These are phyloP conservation scores for Microdon myrmicae DNA, from an alignment of 2,888 invertebrate genomes.

Conservation along the genomic window DNA sequence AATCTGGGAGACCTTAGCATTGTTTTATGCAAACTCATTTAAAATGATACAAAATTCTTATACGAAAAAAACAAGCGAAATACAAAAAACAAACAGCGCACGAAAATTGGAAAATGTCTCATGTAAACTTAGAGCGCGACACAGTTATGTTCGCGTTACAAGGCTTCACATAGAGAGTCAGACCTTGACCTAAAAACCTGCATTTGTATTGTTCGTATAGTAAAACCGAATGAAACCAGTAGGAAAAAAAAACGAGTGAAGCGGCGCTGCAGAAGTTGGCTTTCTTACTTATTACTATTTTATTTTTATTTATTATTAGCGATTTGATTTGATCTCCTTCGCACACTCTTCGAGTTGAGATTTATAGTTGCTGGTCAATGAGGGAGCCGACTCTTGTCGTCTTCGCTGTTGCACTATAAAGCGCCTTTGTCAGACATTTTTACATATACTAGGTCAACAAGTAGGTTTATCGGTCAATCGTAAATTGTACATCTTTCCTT, in stretches of 20 bases:
- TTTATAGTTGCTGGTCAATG: too few species aligned
- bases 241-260: constrained; percentile 3
- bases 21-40: too few species aligned
- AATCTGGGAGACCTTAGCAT: constrained; percentile 33
- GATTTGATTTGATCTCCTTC: constrained; percentile 3
- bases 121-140: constrained; percentile 24
- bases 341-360: neutral
- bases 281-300: constrained; percentile 6
- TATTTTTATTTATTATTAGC: constrained; percentile 18
- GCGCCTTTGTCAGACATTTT: constrained; percentile 31
- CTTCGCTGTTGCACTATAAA: constrained; percentile 3
- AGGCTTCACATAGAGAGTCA: constrained; percentile 25
- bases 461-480: constrained; percentile 49
- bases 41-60: too few species aligned
- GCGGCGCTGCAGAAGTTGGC: constrained; percentile 24
- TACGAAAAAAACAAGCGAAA: too few species aligned
- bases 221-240: too few species aligned
- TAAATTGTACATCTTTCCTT: constrained; percentile 18
- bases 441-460: constrained; percentile 39
- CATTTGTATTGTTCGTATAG: constrained; percentile 38
- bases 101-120: too few species aligned
- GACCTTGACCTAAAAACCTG: constrained; percentile 51
- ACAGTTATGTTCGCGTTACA: constrained; percentile 22
- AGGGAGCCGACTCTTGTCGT: too few species aligned
- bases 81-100: too few species aligned